phyloP scores from a whole-genome alignment of 2,797 vertebrate genomes.

The Rhadinocentrus ornatus region DNA sequence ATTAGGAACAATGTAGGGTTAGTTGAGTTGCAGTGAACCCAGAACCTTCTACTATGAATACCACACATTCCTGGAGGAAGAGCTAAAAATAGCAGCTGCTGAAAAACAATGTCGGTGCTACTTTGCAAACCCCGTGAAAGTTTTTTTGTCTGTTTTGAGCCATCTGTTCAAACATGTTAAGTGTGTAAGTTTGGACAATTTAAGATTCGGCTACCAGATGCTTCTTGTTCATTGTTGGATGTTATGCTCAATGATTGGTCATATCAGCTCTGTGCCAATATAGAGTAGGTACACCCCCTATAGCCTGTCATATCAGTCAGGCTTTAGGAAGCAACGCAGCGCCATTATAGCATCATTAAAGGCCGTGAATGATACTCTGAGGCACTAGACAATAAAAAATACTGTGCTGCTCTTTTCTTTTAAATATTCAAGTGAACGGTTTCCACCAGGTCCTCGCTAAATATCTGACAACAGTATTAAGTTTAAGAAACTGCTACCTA shows the following conservation, averaged over 20 bases:
- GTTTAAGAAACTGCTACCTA: no score
- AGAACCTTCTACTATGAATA: background rate
- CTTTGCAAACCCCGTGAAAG: background rate
- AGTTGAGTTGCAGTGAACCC: background rate
- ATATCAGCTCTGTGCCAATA: background rate
- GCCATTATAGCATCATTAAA: no score
- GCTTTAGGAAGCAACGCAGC: no score
- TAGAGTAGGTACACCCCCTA: background rate
- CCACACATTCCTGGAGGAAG: background rate
- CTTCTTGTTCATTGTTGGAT: no score
- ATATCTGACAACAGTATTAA: no score
- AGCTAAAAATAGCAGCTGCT: background rate
- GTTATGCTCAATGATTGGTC: background rate
- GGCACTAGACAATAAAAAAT: no score
- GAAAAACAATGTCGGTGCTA: background rate
- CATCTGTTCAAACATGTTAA: background rate
- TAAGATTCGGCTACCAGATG: background rate
- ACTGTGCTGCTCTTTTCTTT: no score
- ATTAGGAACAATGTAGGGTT: background rate
- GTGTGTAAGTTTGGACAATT: slow-evolving; percentile 12
- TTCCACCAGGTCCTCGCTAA: no score
- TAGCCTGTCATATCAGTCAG: no score
- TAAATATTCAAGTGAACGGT: no score
- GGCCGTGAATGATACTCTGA: no score
- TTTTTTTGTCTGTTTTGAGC: background rate